Conservation (phyloP, 2,113 vertebrate genomes). For the Accipiter cooperii region DNA sequence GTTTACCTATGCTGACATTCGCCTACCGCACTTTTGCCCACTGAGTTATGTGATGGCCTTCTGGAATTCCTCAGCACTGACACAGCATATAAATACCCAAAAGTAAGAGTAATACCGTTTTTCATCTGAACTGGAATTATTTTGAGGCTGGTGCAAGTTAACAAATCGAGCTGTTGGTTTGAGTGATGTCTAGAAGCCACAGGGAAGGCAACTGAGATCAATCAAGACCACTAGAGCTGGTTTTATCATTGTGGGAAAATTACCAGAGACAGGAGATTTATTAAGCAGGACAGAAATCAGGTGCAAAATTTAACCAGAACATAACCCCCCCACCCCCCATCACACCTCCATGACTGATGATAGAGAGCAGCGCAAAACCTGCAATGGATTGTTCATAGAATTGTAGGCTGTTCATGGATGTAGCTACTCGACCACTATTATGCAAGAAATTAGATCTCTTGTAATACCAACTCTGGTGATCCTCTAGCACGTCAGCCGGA, state of each 20-base stretch:
- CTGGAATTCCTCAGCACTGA: constrained; percentile 12
- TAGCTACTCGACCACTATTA: not conserved
- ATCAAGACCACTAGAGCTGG: not conserved
- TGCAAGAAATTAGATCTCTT: not conserved
- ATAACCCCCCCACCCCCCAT: fast-evolving
- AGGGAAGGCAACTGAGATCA: not conserved
- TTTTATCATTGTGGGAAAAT: not conserved
- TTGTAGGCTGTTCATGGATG: not conserved
- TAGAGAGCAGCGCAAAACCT: not conserved
- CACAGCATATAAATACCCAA: not conserved
- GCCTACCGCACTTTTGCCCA: not conserved
- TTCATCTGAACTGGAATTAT: not conserved
- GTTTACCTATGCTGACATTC: constrained; percentile 1
- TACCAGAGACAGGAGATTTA: not conserved
- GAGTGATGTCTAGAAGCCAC: not conserved
- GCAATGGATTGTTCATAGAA: not conserved
- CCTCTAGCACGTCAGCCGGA: not conserved
- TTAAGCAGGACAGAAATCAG: not conserved
- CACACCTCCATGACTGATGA: not conserved
- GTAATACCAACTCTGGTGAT: not conserved
- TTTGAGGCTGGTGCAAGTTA: not conserved
- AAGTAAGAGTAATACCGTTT: not conserved
- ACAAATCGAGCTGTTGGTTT: not conserved
- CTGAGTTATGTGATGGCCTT: not conserved
- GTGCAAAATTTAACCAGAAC: not conserved